Evolutionary conservation across 2,797 vertebrate species (phyloP).

Genomic region (Nyctibius grandis): DNA sequence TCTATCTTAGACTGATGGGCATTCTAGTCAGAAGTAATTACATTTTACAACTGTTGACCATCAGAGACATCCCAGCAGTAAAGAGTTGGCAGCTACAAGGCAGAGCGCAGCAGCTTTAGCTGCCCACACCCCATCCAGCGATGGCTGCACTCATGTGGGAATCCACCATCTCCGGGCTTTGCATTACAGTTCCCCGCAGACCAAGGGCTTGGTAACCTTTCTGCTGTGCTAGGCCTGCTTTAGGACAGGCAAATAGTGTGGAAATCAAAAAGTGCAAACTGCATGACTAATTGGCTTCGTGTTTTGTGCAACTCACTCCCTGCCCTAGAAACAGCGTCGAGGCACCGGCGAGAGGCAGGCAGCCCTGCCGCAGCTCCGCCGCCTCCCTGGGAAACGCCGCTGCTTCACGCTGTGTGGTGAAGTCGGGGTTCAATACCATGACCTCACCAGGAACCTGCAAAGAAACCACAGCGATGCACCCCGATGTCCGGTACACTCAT

Average conservation of each 20-base stretch:
- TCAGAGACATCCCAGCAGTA: background rate
- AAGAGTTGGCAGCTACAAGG: background rate
- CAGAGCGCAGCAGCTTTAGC: background rate
- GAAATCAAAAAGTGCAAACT: background rate
- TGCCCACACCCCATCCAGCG: no score
- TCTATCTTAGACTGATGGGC: background rate
- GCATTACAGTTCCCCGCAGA: background rate
- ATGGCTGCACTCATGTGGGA: accelerated
- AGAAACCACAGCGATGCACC: background rate
- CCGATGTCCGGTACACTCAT: accelerated
- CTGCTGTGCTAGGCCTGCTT: background rate
- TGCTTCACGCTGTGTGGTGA: accelerated
- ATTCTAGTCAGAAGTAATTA: background rate
- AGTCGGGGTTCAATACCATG: accelerated
- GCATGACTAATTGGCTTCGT: background rate
- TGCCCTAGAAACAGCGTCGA: background rate
- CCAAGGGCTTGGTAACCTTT: background rate
- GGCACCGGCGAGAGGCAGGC: background rate
- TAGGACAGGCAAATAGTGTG: background rate
- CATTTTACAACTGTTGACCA: background rate
- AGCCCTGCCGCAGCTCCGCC: background rate
- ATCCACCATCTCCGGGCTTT: accelerated
- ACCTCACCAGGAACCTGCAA: background rate
- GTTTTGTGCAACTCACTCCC: background rate
- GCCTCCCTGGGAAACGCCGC: accelerated